Evolutionary conservation across 2,888 invertebrate genomes (phyloP).

Genomic region (Drosophila quinaria): DNA sequence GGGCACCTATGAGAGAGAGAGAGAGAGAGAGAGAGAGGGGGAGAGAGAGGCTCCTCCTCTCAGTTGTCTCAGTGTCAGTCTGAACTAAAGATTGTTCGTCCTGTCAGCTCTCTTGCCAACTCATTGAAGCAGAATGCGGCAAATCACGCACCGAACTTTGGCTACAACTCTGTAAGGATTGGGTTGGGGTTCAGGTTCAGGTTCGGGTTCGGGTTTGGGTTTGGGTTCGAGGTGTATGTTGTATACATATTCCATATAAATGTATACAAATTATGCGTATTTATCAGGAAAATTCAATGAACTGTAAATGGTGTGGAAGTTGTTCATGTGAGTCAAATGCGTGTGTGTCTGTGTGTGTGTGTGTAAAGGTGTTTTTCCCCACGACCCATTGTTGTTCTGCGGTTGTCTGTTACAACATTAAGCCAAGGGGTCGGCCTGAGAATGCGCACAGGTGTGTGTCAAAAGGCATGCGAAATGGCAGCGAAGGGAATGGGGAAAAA

Average conservation of each 20-base stretch:
- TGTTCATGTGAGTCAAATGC: slow-evolving; percentile 58
- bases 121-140: slow-evolving; percentile 77
- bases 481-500: neutral
- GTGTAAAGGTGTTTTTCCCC: slow-evolving; percentile 63
- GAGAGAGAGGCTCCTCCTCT: neutral
- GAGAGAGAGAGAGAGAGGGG: too few relatives aligned
- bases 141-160: slow-evolving; percentile 69
- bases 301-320: slow-evolving; percentile 79
- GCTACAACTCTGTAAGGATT: slow-evolving; percentile 9
- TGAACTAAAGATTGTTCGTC: slow-evolving; percentile 18
- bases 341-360: slow-evolving; percentile 27
- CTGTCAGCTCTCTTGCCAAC: slow-evolving; percentile 65
- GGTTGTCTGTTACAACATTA: slow-evolving; percentile 76
- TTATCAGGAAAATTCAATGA: slow-evolving; percentile 79
- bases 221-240: slow-evolving; percentile 3
- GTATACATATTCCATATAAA: slow-evolving; percentile 58
- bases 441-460: slow-evolving; percentile 78
- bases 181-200: neutral
- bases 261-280: slow-evolving; percentile 80
- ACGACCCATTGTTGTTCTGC: slow-evolving; percentile 65
- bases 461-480: slow-evolving; percentile 63
- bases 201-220: neutral
- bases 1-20: slow-evolving; percentile 32
- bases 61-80: slow-evolving; percentile 26
- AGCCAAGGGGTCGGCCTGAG: slow-evolving; percentile 67